Evolutionary conservation across 2,113 vertebrate species (phyloP).

Genomic region (Tringa solitaria): DNA sequence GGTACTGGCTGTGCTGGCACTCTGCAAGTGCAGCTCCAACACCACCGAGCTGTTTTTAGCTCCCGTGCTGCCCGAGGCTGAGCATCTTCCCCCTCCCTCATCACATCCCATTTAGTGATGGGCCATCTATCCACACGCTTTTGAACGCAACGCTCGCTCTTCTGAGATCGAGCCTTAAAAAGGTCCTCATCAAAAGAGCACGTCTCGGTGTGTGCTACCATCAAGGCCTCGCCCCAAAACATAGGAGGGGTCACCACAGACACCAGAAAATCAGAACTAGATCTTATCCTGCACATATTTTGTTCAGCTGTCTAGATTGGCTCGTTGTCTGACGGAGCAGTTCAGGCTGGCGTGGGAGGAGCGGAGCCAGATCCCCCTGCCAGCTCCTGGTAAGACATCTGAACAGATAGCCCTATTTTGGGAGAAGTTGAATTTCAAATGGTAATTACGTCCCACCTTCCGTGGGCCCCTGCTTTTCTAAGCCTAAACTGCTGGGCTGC

Average conservation of each 20-base stretch:
- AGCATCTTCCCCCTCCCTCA: constrained; percentile 21
- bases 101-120: not conserved
- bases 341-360: not conserved
- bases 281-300: not conserved
- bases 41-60: not conserved
- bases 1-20: not conserved
- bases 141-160: not conserved
- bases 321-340: not conserved
- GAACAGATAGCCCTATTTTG: not conserved
- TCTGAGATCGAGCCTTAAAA: not conserved
- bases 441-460: not conserved
- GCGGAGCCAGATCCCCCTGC: not conserved
- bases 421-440: not conserved
- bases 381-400: not conserved
- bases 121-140: not conserved
- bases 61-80: not conserved
- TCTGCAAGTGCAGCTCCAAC: not conserved
- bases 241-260: not conserved
- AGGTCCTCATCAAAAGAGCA: not conserved
- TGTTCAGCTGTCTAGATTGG: not conserved
- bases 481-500: not conserved
- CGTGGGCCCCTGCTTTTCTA: not conserved
- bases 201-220: not conserved
- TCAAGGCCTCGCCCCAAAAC: not conserved
- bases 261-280: not conserved